Evolutionary conservation across 2,888 invertebrate species (phyloP).

Genomic region (Athalia circularis): DNA sequence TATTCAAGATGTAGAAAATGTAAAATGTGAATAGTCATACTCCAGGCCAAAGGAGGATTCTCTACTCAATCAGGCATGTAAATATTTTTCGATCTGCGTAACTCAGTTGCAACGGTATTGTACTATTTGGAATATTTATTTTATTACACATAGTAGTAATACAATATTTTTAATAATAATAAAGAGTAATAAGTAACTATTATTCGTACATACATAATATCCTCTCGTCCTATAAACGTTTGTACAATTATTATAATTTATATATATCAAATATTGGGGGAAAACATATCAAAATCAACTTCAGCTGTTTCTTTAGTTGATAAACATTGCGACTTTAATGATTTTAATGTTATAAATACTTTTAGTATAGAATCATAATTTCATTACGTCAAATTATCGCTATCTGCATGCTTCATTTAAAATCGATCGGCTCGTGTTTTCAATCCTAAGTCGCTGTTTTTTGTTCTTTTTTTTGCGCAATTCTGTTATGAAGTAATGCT

Average conservation of each 20-base stretch:
- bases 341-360: conserved; percentile 54
- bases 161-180: conserved; percentile 60
- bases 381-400: conserved; percentile 34
- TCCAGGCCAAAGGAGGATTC: no score
- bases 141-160: conserved; percentile 63
- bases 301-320: conserved; percentile 42
- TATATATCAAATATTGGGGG: conserved; percentile 63
- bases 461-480: background rate
- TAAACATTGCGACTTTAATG: conserved; percentile 49
- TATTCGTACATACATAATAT: conserved; percentile 63
- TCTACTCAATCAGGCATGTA: no score
- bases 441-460: background rate
- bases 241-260: conserved; percentile 64
- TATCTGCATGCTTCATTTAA: conserved; percentile 1
- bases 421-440: conserved; percentile 22
- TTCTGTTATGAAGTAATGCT: background rate
- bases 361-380: conserved; percentile 47
- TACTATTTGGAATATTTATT: conserved; percentile 54
- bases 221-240: conserved; percentile 64
- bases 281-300: conserved; percentile 56
- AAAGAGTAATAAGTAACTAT: conserved; percentile 62
- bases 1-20: no score
- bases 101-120: background rate
- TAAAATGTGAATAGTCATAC: no score
- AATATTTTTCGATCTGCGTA: background rate